Evolutionary conservation across 2,797 vertebrate genomes (phyloP), one percentile per base, ranked within the genome.

Genomic region (Coregonus sp.): DNA sequence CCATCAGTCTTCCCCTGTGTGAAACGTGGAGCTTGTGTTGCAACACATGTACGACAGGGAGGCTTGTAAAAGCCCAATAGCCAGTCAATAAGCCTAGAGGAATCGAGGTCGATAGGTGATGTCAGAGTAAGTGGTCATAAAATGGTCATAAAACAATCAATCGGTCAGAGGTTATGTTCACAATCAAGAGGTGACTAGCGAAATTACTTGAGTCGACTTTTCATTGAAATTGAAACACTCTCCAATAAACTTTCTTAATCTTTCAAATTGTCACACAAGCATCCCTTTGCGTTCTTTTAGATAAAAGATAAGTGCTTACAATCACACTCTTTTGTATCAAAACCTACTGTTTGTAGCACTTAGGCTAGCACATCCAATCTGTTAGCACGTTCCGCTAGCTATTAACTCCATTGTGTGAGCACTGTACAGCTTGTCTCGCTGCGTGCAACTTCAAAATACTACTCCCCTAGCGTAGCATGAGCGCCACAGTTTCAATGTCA

Each of bases 31-130:
- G 59, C 59, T 61, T 3, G 7, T 9, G n/a, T 61, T 25, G 20
- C n/a, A n/a, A 20, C 59, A 61, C 4, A 15, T 15, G 18, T 61
- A 3, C 5, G 14, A 61, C n/a, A 61, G 7, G n/a, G n/a, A 61
- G n/a, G 20, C 59, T 61, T 61, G 59, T 61, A 25, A 20, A n/a
- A 61, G n/a, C n/a, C n/a, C 7, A 20, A 61, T n/a, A 61, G 67
- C 52, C 51, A 71, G 78, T 87, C 80, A 77, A 85, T 85, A 79
- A 31, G 80, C 47, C 78, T 77, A 47, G 35, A 63, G 75, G 69
- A 12, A 0, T 74, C 72, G 12, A 65, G 74, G 40, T 82, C 77
- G 74, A 29, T 76, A 74, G 18, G 51, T 54, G 66, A 66, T 40
- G 66, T 56, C 18, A 52, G 50, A 56, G 25, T 51, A 74, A 75